Percentiles rank a stretch among this genome's conserved stretches.
phyloP scores from a whole-genome alignment of 2,113 vertebrate genomes.

The Hiodon alosoides region DNA sequence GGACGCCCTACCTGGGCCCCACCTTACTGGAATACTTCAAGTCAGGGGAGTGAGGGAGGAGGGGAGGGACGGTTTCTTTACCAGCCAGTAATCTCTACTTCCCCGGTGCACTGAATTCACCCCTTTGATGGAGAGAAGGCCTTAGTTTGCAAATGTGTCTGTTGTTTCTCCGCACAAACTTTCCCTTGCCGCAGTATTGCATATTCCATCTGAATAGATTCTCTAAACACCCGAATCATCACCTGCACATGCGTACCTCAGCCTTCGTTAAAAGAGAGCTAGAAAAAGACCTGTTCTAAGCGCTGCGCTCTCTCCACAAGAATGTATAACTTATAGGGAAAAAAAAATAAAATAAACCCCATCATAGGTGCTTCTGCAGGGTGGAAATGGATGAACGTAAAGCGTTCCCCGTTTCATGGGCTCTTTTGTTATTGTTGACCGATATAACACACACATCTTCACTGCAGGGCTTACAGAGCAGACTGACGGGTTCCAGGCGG shows the following conservation, averaged over 20 bases:
- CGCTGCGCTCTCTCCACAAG: neutral
- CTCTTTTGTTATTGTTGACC: neutral
- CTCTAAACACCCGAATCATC: neutral
- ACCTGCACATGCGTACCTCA: neutral
- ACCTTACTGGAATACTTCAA: constrained; percentile 15
- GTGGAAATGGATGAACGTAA: neutral
- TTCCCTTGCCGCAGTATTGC: neutral
- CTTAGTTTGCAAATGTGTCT: neutral
- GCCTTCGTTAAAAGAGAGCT: neutral
- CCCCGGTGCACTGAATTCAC: neutral
- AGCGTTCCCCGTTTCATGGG: constrained; percentile 7
- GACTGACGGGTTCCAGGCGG: too few relatives aligned
- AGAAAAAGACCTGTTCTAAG: neutral
- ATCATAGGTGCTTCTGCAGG: constrained; percentile 1
- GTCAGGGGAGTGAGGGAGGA: neutral
- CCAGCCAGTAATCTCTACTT: neutral
- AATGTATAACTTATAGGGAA: neutral
- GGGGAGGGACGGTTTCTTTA: constrained; percentile 15
- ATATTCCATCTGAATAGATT: neutral
- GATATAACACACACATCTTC: too few relatives aligned
- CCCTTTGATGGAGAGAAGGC: neutral
- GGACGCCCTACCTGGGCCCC: constrained; percentile 1
- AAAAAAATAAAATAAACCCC: neutral
- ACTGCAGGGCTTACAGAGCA: too few relatives aligned
- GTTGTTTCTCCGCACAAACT: neutral